phyloP scores from a whole-genome alignment of 2,797 vertebrate species.

The Rhabdophis nuchalis region DNA sequence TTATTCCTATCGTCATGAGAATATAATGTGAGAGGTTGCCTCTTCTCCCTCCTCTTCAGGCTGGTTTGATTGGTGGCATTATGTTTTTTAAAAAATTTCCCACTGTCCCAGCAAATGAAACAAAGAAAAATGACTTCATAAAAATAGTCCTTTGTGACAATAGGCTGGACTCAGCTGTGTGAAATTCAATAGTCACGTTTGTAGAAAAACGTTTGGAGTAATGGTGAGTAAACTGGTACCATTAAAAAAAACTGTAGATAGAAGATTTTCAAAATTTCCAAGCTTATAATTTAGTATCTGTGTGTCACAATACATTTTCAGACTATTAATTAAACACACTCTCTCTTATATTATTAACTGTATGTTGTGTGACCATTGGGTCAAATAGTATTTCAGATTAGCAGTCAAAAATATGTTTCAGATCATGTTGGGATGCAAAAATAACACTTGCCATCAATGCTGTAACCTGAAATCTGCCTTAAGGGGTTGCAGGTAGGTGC shows the following conservation, averaged over 20 bases:
- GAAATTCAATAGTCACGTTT: not conserved
- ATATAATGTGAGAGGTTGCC: not conserved
- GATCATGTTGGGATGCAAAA: not conserved
- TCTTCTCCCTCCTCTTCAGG: not conserved
- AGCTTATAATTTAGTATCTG: constrained; percentile 1
- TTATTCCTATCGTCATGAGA: not conserved
- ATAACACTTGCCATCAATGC: not conserved
- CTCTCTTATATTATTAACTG: not conserved
- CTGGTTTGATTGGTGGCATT: not conserved
- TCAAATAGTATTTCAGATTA: not conserved
- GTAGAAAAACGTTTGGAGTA: not conserved
- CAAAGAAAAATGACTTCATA: not conserved
- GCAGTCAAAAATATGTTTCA: not conserved
- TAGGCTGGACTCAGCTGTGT: not conserved
- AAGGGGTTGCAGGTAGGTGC: not conserved
- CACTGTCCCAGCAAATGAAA: not conserved
- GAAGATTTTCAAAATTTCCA: not conserved
- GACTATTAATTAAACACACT: constrained; percentile 15
- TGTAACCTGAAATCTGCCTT: not conserved
- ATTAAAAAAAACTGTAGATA: not conserved
- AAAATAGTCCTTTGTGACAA: not conserved
- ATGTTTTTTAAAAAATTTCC: not conserved
- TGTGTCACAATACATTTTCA: constrained; percentile 35
- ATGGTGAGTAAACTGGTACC: not conserved
- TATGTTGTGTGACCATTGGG: not conserved